A percentile compares a stretch with the other conserved stretches of the same genome.
phyloP scores from a whole-genome alignment of 1,140 invertebrate genomes.

The Habropoda laboriosa region DNA sequence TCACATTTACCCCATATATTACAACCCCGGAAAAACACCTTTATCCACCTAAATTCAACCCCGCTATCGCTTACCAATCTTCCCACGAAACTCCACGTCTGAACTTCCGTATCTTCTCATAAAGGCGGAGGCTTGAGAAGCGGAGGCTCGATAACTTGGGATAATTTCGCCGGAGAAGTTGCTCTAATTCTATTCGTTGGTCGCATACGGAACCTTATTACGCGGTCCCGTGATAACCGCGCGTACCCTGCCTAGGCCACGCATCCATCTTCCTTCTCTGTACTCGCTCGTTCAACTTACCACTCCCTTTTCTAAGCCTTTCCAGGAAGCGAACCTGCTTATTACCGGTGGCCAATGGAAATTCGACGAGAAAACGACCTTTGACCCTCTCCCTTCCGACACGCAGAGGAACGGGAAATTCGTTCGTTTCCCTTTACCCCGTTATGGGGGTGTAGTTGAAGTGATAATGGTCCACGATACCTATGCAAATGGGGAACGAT shows the following conservation, averaged over 20 bases:
- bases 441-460: not conserved
- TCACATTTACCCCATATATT: too few species aligned
- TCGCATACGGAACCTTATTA: slow-evolving; percentile 63
- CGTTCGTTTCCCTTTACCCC: slow-evolving; percentile 19
- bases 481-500: slow-evolving; percentile 27
- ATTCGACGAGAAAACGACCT: slow-evolving; percentile 26
- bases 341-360: not conserved
- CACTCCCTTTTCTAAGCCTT: not conserved
- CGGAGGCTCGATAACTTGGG: slow-evolving; percentile 40
- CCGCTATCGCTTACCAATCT: not conserved
- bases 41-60: too few species aligned
- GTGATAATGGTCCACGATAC: not conserved
- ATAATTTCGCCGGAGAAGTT: slow-evolving; percentile 66
- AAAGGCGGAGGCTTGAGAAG: not conserved
- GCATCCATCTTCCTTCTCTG: slow-evolving; percentile 49
- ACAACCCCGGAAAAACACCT: too few species aligned
- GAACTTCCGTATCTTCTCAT: not conserved
- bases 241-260: not conserved
- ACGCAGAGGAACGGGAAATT: not conserved
- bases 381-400: not conserved
- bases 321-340: not conserved
- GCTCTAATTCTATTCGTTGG: slow-evolving; percentile 64
- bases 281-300: slow-evolving; percentile 44
- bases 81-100: not conserved
- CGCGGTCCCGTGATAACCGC: slow-evolving; percentile 57